Base-by-base conservation (phyloP, 30 jellyfish, hydroid and myxozoan species). In the Hydractinia symbiolongicarpus region DNA sequence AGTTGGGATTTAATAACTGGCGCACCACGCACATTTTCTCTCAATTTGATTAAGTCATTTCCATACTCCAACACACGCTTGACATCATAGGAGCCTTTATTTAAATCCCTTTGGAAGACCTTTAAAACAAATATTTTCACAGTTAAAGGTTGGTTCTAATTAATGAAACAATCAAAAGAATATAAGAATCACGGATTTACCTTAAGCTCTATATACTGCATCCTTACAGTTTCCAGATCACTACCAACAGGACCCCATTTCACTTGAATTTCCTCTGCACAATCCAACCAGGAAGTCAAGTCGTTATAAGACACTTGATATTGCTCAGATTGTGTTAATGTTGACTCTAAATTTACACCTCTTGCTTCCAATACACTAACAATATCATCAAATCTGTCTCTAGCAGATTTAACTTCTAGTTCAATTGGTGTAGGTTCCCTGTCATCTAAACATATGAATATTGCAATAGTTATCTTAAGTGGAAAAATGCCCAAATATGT, bases 301-400 rank as follows among this genome's bases (percentile, higher is more conserved):
- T 86, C 98, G 74, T 78, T 86, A 78, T 57, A 79, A 40, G 89
- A 88, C 40, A 79, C 77, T 16, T 86, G 96, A 87, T 86, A 91
- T 55, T 73, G 96, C 40, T 91, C 98, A 66, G 96, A 76, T 83
- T 82, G 87, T 49, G 98, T 87, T n/a, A 91, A 85, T 21, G 98
- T 91, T 69, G 90, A 86, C 84, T 91, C 98, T 57, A 91, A 81
- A 88, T 86, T 91, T 5, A 87, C 82, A 72, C 95, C 98, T 66
- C 98, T 76, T 83, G 98, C 94, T 91, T 91, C 98, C 14, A 91
- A 90, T 83, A 91, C 84, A 53, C 96, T 91, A 56, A 81, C 91
- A 49, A 91, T 83, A 93, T 91, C 98, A 55, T 79, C 83, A 82
- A 84, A 91, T 74, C 98, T 73, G 78, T 84, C 98, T 75, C 98